Evolutionary conservation across 2,113 vertebrate genomes (phyloP).

Genomic region (Dasypus novemcinctus): DNA sequence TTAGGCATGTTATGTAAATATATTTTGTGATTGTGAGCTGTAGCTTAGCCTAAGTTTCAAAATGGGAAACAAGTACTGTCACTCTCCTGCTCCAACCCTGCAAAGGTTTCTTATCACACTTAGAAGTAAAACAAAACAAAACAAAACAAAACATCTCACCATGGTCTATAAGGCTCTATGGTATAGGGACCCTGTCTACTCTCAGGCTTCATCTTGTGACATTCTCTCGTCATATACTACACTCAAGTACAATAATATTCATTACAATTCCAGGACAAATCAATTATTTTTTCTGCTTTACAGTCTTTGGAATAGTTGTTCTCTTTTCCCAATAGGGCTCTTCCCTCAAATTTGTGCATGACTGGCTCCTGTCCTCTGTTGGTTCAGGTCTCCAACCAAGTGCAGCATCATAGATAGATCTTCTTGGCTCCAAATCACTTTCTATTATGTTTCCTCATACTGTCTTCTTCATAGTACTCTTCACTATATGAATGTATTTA

Average conservation of each 20-base stretch:
- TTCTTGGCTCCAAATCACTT: background rate
- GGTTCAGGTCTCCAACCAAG: accelerated
- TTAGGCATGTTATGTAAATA: background rate
- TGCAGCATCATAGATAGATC: background rate
- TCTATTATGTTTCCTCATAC: background rate
- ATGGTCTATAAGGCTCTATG: accelerated
- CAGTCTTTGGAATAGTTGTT: no score
- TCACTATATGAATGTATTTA: background rate
- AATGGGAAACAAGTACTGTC: background rate
- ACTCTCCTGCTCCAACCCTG: background rate
- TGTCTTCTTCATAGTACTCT: background rate
- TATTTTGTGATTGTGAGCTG: background rate
- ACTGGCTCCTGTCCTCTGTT: background rate
- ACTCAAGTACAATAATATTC: background rate
- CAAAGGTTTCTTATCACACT: background rate
- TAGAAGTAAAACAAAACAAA: background rate
- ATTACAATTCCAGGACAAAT: background rate
- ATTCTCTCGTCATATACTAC: accelerated
- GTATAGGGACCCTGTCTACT: no score
- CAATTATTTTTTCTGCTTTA: background rate
- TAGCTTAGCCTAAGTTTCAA: background rate
- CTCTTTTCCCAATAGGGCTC: accelerated
- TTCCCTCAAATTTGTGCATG: background rate
- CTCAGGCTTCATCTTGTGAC: background rate
- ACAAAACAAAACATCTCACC: background rate